Percentiles rank a stretch among this genome's conserved stretches.
Conservation (phyloP, 2,797 vertebrate species). For the Coregonus sp. region DNA sequence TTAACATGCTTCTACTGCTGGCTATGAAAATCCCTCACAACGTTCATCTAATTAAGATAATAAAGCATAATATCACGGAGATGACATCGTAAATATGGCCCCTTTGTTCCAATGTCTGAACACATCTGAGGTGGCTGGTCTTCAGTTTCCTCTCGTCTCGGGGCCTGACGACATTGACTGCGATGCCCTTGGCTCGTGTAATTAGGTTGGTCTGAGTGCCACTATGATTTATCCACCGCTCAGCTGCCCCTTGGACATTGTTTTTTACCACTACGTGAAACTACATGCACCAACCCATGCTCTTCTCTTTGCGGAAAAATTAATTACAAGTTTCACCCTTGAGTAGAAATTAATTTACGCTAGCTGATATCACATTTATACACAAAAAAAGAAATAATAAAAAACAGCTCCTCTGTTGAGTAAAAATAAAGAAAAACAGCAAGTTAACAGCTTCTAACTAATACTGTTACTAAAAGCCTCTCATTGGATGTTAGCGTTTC, state of each 20-base stretch:
- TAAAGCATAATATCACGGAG: constrained; percentile 43
- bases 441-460: not conserved
- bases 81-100: constrained; percentile 36
- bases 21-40: constrained; percentile 27
- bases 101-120: constrained; percentile 36
- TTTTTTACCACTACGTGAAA: constrained; percentile 62
- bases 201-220: constrained; percentile 58
- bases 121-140: constrained; percentile 42
- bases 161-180: constrained; percentile 28
- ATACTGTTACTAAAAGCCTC: constrained; percentile 19
- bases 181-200: constrained; percentile 56
- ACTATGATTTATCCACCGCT: constrained; percentile 73
- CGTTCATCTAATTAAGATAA: constrained; percentile 46
- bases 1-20: constrained; percentile 12
- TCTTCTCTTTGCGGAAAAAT: constrained; percentile 48
- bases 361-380: constrained; percentile 45
- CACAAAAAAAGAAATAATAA: constrained; percentile 33
- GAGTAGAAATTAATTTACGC: constrained; percentile 50
- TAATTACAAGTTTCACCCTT: constrained; percentile 46
- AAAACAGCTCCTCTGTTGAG: constrained; percentile 3
- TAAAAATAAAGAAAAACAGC: not conserved
- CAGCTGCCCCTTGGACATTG: constrained; percentile 69
- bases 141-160: constrained; percentile 39
- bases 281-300: constrained; percentile 21
- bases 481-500: not conserved